Conservation (phyloP, 2,113 vertebrate species). For the Nerophis ophidion region DNA sequence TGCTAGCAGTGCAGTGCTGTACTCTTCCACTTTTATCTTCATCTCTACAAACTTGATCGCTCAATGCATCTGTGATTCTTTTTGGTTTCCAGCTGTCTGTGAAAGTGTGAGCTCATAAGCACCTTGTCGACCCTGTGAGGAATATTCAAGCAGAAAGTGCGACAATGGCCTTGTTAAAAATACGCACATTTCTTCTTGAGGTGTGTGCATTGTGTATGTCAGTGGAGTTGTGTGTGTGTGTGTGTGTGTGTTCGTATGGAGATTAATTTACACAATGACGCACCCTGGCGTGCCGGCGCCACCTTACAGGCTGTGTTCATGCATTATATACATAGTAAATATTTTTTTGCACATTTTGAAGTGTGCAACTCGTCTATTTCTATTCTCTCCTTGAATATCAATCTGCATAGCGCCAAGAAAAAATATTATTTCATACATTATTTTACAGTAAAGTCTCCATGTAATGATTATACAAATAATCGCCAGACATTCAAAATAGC, state of each 20-base stretch:
- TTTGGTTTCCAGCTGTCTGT: slow-evolving; percentile 27
- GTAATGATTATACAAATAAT: too few species aligned
- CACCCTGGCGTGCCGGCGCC: slow-evolving; percentile 29
- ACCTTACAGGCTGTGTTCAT: slow-evolving; percentile 6
- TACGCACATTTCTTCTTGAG: slow-evolving; percentile 17
- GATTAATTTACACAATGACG: slow-evolving; percentile 18
- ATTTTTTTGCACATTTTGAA: not conserved
- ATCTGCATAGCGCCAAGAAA: slow-evolving; percentile 7
- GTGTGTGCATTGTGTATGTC: slow-evolving; percentile 5
- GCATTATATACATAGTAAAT: not conserved
- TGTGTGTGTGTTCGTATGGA: slow-evolving; percentile 5
- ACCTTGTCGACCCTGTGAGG: slow-evolving; percentile 23
- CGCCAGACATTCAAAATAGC: too few species aligned
- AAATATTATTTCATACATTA: not conserved
- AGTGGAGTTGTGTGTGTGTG: slow-evolving; percentile 4
- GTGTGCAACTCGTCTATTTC: not conserved
- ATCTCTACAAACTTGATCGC: slow-evolving; percentile 10
- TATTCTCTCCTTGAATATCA: not conserved
- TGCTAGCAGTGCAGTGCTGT: too few species aligned
- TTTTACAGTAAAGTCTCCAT: too few species aligned
- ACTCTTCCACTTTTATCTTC: not conserved
- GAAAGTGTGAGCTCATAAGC: slow-evolving; percentile 18
- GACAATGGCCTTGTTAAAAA: slow-evolving; percentile 30
- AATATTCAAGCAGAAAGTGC: slow-evolving; percentile 20
- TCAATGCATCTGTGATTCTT: slow-evolving; percentile 24